Evolutionary conservation across 2,797 vertebrate species (phyloP).

Genomic region (Rallus crepitans): DNA sequence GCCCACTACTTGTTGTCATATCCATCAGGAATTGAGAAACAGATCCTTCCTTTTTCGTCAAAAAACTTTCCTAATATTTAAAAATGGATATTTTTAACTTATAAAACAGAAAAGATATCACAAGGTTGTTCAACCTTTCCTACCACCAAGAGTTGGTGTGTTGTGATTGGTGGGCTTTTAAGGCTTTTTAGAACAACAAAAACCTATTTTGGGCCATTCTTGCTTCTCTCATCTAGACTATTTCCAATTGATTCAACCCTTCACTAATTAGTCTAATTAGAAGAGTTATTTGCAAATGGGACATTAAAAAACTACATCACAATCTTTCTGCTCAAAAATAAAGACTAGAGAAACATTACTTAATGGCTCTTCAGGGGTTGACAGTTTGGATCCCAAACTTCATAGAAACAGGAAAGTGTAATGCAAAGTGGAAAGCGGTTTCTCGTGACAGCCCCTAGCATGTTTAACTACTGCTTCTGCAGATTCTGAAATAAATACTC

Average conservation of each 20-base stretch:
- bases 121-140: background rate
- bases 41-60: background rate
- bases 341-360: background rate
- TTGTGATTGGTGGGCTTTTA: too few relatives aligned
- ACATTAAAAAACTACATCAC: background rate
- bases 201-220: background rate
- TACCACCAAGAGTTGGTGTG: background rate
- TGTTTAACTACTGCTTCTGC: background rate
- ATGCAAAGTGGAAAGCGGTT: background rate
- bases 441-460: background rate
- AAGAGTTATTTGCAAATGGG: background rate
- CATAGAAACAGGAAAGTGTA: background rate
- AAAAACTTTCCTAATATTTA: background rate
- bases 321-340: background rate
- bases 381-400: background rate
- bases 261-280: background rate
- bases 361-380: background rate
- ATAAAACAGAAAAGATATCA: background rate
- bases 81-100: background rate
- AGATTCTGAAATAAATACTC: background rate
- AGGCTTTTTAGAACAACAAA: background rate
- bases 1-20: background rate
- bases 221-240: background rate
- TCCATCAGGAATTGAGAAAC: background rate
- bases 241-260: background rate